Conservation (phyloP, 1,140 invertebrate genomes). For the Steinernema khuongi region DNA sequence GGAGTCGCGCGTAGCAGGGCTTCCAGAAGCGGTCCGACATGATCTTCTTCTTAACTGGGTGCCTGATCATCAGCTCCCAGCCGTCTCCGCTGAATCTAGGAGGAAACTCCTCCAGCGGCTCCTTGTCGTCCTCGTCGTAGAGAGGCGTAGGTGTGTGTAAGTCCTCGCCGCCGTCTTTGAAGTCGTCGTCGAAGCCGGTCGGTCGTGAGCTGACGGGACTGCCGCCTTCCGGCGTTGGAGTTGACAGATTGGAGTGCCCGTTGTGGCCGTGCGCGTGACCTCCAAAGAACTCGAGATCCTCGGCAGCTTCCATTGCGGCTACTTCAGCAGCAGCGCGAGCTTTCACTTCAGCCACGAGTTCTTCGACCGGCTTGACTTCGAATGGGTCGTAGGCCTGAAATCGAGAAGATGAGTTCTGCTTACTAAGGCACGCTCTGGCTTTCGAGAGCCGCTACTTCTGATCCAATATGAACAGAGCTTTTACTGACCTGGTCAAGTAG, state of each 20-base stretch:
- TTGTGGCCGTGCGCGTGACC: conserved; percentile 12
- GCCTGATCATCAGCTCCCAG: conserved; percentile 89
- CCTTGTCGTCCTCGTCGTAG: conserved; percentile 86
- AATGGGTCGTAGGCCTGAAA: conserved; percentile 53
- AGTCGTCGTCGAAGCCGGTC: conserved; percentile 56
- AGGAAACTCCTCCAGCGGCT: conserved; percentile 80
- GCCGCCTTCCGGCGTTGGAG: conserved; percentile 57
- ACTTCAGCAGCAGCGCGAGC: conserved; percentile 41
- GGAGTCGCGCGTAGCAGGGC: conserved; percentile 80
- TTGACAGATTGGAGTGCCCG: conserved; percentile 37
- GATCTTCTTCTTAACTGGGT: conserved; percentile 76
- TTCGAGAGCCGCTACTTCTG: too few relatives aligned
- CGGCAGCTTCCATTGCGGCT: conserved; percentile 13
- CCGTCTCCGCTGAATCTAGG: conserved; percentile 70
- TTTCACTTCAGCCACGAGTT: conserved; percentile 55
- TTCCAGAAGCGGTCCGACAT: conserved; percentile 94
- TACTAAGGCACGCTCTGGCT: too few relatives aligned
- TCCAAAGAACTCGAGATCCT: conserved; percentile 37
- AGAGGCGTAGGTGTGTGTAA: conserved; percentile 65
- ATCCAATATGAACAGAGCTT: too few relatives aligned
- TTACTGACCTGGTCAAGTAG: conserved; percentile 35
- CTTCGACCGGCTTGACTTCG: conserved; percentile 50
- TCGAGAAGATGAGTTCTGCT: not conserved
- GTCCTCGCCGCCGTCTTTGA: conserved; percentile 40
- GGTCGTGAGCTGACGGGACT: conserved; percentile 48